phyloP scores from a whole-genome alignment of 2,797 vertebrate species.

The Muscicapa striata region DNA sequence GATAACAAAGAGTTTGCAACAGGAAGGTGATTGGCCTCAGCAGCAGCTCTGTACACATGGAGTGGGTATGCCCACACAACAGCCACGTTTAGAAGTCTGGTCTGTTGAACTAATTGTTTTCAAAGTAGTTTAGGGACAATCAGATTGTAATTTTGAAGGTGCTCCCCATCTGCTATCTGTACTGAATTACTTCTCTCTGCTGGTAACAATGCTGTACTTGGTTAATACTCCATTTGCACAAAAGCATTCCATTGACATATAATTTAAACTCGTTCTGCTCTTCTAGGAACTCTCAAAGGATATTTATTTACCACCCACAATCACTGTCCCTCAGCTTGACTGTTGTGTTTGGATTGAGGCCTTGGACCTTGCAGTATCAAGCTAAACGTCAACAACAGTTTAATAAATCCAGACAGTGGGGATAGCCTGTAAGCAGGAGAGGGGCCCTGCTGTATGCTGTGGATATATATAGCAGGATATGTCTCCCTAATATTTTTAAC shows the following conservation, averaged over 20 bases:
- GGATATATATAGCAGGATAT: neutral
- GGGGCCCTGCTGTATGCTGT: neutral
- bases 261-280: neutral
- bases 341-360: neutral
- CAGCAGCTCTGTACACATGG: neutral
- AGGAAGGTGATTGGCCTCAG: neutral
- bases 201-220: neutral
- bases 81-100: neutral
- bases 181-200: neutral
- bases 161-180: neutral
- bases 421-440: neutral
- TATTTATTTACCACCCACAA: slow-evolving; percentile 23
- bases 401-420: neutral
- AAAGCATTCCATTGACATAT: neutral
- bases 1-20: neutral
- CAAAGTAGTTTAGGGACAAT: neutral
- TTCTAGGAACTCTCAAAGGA: slow-evolving; percentile 8
- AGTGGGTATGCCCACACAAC: neutral
- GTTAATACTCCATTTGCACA: neutral
- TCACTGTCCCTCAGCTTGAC: neutral
- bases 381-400: neutral
- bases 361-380: neutral
- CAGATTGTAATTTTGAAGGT: neutral
- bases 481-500: neutral
- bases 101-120: neutral